Conservation (phyloP, 1,140 invertebrate species). For the Lordiphosa stackelbergi region DNA sequence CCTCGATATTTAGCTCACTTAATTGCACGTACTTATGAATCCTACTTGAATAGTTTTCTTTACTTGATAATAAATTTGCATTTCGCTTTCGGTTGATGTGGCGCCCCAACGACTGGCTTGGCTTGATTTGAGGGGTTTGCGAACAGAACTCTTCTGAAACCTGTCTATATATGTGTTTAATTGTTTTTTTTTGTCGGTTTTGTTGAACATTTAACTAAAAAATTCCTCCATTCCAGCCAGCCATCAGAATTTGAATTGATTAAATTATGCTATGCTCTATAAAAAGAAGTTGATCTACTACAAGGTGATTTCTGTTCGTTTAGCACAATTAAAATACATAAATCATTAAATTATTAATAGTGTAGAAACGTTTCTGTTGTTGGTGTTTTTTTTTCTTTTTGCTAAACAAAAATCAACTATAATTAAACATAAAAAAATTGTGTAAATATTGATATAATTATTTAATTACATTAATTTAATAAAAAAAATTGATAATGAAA, state of each 20-base stretch:
- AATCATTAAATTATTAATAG: conserved; percentile 15
- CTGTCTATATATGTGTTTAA: conserved; percentile 34
- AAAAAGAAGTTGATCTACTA: conserved; percentile 33
- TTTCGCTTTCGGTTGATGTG: conserved; percentile 20
- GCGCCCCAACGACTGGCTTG: conserved; percentile 17
- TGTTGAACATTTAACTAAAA: background rate
- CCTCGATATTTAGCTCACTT: conserved; percentile 33
- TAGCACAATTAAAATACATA: conserved; percentile 37
- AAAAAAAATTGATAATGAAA: conserved; percentile 14
- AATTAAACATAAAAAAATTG: conserved; percentile 48
- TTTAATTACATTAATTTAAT: conserved; percentile 21
- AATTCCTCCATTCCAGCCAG: too few species aligned
- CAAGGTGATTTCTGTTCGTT: conserved; percentile 36
- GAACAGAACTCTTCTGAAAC: conserved; percentile 58
- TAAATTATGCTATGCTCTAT: conserved; percentile 69
- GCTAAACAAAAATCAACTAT: conserved; percentile 70
- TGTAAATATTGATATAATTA: conserved; percentile 6
- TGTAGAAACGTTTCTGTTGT: conserved; percentile 14
- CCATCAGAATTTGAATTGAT: conserved; percentile 33
- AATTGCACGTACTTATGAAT: conserved; percentile 61
- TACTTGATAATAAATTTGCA: conserved; percentile 31
- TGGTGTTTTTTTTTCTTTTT: conserved; percentile 30
- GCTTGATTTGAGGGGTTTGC: background rate
- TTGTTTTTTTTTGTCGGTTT: conserved; percentile 7
- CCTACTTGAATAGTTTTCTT: conserved; percentile 37